Conservation (phyloP, 2,113 vertebrate genomes). For the Ageneiosus marmoratus region DNA sequence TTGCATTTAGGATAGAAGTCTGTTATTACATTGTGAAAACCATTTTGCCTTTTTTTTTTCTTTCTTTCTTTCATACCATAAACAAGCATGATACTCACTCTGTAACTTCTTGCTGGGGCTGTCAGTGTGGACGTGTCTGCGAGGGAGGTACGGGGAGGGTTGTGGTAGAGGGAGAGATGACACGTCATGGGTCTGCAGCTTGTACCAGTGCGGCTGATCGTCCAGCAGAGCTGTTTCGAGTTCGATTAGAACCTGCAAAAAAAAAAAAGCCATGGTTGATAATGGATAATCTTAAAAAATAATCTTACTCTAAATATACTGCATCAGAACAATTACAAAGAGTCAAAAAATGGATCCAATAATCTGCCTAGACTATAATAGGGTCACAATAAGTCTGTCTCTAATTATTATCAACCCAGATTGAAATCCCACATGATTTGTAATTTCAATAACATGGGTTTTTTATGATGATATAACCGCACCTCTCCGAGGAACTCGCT, state of each 20-base stretch:
- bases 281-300: too few relatives aligned
- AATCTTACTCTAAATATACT: too few relatives aligned
- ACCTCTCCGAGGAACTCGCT: conserved; percentile 99
- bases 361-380: background rate
- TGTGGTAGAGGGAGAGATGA: conserved; percentile 98
- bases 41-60: background rate
- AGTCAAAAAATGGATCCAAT: background rate
- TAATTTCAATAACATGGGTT: background rate
- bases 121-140: conserved; percentile 89
- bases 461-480: background rate
- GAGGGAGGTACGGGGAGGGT: conserved; percentile 94
- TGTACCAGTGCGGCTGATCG: conserved; percentile 96
- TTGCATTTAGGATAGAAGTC: background rate
- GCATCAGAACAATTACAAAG: background rate
- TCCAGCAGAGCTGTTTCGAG: conserved; percentile 94
- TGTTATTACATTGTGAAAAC: background rate
- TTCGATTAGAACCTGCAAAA: conserved; percentile 91
- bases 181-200: conserved; percentile 92
- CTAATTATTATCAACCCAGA: background rate
- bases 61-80: background rate
- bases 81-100: conserved; percentile 76
- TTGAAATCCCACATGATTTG: background rate
- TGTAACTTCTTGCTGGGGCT: conserved; percentile 95
- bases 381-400: background rate
- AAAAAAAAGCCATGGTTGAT: too few relatives aligned